Evolutionary conservation across 2,113 vertebrate species (phyloP), one percentile per base, ranked within the genome.

Genomic region (Rhabdomys dilectus): DNA sequence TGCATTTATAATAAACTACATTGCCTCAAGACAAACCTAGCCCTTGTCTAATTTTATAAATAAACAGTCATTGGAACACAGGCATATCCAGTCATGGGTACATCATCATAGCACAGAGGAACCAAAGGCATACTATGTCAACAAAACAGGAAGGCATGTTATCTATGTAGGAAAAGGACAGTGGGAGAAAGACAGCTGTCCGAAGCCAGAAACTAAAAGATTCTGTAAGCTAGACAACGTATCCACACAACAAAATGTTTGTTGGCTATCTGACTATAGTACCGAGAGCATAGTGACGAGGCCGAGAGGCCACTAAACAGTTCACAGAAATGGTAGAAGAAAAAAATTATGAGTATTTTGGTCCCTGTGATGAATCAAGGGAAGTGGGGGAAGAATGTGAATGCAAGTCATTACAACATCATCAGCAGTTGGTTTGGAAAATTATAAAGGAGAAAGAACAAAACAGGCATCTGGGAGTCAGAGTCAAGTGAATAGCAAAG

Each of bases 31-130:
- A 70, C 48, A 97, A 87, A 92, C 24, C 34, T 13, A 95, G 5
- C 1, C 64, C 13, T 2, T 53, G 42, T 1, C 45, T 53, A 81
- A 24, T 89, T 91, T 36, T 64, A 6, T 76, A 86, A 91, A 58
- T 42, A 86, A 89, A 64, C n/a, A 77, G 94, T 89, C 91, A 91
- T n/a, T 89, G 45, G 24, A 86, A 91, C 64, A 91, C 21, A 78
- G 36, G 1, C 34, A 39, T 29, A 31, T 12, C 29, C 36, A 56
- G 17, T 88, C 31, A 4, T 87, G 70, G 85, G 48, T 2, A 87
- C 82, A 7, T 16, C 72, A 2, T 91, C 81, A 51, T 87, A 42
- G 36, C 51, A 62, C 6, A 48, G 64, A 89, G 17, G 29, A 36
- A 82, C 10, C 24, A 75, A 39, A 77, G 10, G 56, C 34, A 39